These are phyloP conservation scores for Pantherophis vulpinus DNA, from an alignment of 2,797 vertebrate species.

Conservation along the genomic window DNA sequence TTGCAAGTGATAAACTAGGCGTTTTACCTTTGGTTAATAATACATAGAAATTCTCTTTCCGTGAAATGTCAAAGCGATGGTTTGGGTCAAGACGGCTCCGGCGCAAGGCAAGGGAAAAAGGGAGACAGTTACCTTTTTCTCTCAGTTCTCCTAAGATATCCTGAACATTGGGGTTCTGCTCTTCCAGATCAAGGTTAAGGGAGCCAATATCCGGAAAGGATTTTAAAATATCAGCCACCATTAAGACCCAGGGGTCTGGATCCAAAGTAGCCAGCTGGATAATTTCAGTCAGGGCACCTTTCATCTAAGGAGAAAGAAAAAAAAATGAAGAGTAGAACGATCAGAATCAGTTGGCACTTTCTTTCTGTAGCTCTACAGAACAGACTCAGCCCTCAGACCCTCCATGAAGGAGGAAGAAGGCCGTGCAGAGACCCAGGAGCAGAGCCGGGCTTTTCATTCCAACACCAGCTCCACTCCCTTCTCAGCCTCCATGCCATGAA, in stretches of 20 bases:
- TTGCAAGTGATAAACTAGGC: neutral
- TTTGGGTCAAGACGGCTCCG: neutral
- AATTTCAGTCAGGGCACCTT: conserved; percentile 92
- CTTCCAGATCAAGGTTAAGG: conserved; percentile 95
- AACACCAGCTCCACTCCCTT: rapidly evolving
- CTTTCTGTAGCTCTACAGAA: conserved; percentile 1
- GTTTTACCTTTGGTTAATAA: neutral
- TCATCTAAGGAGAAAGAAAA: conserved; percentile 82
- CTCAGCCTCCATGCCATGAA: too few relatives aligned
- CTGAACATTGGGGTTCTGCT: conserved; percentile 98
- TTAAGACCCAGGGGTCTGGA: conserved; percentile 97
- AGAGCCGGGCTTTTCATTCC: neutral
- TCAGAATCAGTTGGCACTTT: conserved; percentile 33
- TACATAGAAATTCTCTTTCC: neutral
- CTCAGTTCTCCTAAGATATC: conserved; percentile 94
- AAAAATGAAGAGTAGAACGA: conserved; percentile 59
- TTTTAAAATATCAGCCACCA: conserved; percentile 98
- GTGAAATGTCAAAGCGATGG: rapidly evolving
- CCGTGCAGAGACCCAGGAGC: neutral
- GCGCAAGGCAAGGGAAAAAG: neutral
- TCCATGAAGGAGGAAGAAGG: neutral
- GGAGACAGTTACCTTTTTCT: conserved; percentile 84
- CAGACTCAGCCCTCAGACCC: neutral
- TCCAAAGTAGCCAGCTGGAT: conserved; percentile 96
- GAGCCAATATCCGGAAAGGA: conserved; percentile 97